Evolutionary conservation across 2,113 vertebrate species (phyloP), one percentile per base, ranked within the genome.

Genomic region (Colius striatus): DNA sequence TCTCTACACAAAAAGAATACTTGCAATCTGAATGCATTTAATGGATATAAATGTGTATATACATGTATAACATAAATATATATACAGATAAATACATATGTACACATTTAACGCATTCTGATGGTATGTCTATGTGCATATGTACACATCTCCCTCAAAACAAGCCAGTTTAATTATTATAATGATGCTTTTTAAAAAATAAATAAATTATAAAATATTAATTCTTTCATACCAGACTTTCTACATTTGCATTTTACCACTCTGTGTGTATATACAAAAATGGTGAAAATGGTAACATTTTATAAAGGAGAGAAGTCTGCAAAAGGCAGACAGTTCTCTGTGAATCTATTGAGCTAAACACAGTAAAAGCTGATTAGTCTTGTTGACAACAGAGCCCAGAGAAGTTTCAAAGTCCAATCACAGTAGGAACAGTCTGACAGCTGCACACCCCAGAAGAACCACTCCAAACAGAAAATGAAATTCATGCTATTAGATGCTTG

Each of bases 331-430:
- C 86, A 0, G 0, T 80, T 67, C 51, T 84, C 19, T 53, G 58
- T 70, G 76, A 78, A 19, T n/a, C 43, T 66, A 30, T 73, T 48
- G 93, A 76, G 26, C 30, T 66, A 66, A 94, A 78, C 43, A 55
- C 48, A 75, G 54, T 90, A 75, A 89, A 90, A 84, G 58, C 34
- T 45, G 20, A 25, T 89, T 55, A n/a, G 50, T 89, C n/a, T 14
- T 89, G 79, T 63, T 93, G 83, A 70, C 90, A 67, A 5, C 76
- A 50, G 78, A 86, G 85, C 50, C 75, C 41, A 7, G 0, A 41
- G 76, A 68, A 36, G 62, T 94, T 84, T 83, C 95, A 94, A 95
- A 96, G 95, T 96, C 90, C 96, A 75, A 38, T 71, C 79, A 51
- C 79, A 51, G 58, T 38, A 84, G 83, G 53, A 89, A 15, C 41